These are phyloP conservation scores for Ceramica pisi DNA, from an alignment of 2,888 invertebrate genomes.

Conservation along the genomic window DNA sequence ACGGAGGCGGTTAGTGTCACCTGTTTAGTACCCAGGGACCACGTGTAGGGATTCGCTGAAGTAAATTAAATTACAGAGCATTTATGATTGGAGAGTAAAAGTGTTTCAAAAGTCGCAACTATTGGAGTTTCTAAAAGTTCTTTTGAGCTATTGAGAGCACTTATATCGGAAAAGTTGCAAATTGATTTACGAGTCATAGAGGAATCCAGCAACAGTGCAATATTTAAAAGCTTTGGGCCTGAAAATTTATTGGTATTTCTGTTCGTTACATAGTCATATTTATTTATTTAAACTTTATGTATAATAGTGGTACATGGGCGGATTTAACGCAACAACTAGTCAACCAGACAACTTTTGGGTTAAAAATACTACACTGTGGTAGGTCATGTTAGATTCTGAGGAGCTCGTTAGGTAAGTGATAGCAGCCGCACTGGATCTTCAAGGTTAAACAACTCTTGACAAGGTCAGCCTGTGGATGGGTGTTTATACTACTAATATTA, in stretches of 20 bases:
- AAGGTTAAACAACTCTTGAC: not conserved
- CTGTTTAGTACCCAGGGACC: not conserved
- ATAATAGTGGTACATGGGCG: no score
- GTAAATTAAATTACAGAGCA: conserved; percentile 42
- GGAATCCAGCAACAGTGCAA: conserved; percentile 15
- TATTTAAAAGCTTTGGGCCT: conserved; percentile 30
- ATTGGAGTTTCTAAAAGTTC: conserved; percentile 57
- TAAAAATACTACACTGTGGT: no score
- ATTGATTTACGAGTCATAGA: conserved; percentile 44
- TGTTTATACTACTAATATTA: no score
- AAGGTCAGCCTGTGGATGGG: not conserved
- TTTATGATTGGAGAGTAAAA: conserved; percentile 55
- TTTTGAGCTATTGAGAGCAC: conserved; percentile 36
- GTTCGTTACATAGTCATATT: no score
- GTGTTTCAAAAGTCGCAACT: conserved; percentile 50
- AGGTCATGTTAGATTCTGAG: not conserved
- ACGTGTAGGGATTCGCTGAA: not conserved
- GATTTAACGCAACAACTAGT: no score
- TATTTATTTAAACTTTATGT: no score
- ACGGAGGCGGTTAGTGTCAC: not conserved
- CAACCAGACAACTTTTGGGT: no score
- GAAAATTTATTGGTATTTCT: not conserved
- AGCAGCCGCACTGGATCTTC: not conserved
- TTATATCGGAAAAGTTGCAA: conserved; percentile 54
- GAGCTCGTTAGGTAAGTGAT: not conserved